Evolutionary conservation across 2,888 invertebrate genomes (phyloP), one percentile per base, ranked within the genome.

Genomic region (Sesia bembeciformis): DNA sequence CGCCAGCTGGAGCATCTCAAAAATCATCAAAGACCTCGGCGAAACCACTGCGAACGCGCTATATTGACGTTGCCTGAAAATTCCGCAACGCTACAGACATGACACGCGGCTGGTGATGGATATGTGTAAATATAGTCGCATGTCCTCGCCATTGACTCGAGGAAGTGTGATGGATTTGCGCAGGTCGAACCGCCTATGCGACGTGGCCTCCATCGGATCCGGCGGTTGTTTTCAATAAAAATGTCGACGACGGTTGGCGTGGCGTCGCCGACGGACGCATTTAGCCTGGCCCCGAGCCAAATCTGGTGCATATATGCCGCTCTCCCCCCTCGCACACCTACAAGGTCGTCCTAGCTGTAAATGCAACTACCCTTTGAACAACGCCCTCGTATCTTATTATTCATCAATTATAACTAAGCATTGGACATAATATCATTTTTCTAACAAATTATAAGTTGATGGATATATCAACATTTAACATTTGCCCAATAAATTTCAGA

Each of bases 71-170:
- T 58, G 62, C 43, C 62, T 55, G 60, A 67, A 70, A 75, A 72
- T 75, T 70, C 70, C 64, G 62, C 67, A 46, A 46, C 46, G 60
- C 54, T 57, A 58, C 57, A 55, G 59, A 61, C 60, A 60, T 60
- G 64, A 57, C 61, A 63, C 65, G 66, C 68, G 62, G 57, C 54
- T 64, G 74, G 56, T 77, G 80, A 83, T 74, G 72, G 81, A 82
- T 76, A 75, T 60, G 74, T 62, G 66, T 84, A 84, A 77, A 82
- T 79, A 73, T 85, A 86, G 79, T 65, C 64, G 61, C 52, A 71
- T 74, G 87, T 80, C 89, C 89, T 88, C 86, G 88, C 84, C 86
- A 88, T 88, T 89, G 88, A 89, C 86, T 85, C 74, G 75, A 74
- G 74, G 84, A 81, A 81, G 78, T 73, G 67, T 79, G 81, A 83